phyloP scores from a whole-genome alignment of 2,113 vertebrate species.

The Vireo altiloquus region DNA sequence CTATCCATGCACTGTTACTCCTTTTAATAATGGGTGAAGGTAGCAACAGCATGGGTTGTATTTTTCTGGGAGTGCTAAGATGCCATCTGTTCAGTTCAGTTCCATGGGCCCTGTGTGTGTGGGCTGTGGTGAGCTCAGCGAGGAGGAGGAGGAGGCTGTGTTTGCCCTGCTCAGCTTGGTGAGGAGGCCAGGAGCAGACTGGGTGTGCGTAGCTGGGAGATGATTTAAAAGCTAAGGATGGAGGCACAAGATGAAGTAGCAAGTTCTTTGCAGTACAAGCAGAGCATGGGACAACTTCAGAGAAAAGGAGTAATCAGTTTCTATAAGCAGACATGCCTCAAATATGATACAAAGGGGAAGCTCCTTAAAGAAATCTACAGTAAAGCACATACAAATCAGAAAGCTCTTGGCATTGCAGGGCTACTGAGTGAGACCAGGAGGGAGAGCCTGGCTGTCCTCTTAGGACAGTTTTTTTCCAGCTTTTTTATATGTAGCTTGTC shows the following conservation, averaged over 20 bases:
- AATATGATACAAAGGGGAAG: background rate
- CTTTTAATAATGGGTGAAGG: background rate
- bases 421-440: background rate
- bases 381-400: background rate
- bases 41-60: background rate
- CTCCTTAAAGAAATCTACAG: background rate
- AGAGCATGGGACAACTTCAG: background rate
- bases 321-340: background rate
- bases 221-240: background rate
- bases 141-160: background rate
- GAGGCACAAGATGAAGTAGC: background rate
- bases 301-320: background rate
- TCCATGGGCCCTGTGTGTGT: fast-evolving
- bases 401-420: background rate
- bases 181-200: background rate
- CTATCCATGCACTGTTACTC: background rate
- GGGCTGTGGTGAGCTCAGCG: background rate
- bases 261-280: background rate
- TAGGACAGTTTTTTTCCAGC: background rate
- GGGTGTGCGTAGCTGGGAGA: background rate
- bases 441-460: background rate
- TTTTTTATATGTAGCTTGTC: background rate
- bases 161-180: background rate
- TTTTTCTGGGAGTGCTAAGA: background rate
- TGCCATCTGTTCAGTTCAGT: background rate